phyloP scores from a whole-genome alignment of 37 sponge, comb jelly and placozoan genomes.

The Hexactinellida sp. region DNA sequence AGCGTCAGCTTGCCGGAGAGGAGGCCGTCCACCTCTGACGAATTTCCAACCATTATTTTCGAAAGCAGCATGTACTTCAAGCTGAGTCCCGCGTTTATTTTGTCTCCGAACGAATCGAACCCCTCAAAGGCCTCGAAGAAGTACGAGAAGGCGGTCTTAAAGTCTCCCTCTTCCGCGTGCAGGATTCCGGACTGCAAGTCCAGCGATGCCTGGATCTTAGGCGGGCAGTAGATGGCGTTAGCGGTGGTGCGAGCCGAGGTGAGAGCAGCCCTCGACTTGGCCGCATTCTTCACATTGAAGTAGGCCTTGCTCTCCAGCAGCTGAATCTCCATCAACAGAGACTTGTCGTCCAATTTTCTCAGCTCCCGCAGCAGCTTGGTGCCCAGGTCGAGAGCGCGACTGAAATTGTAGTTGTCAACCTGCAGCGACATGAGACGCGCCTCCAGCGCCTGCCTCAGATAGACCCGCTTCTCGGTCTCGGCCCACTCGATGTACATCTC shows the following conservation, averaged over 20 bases:
- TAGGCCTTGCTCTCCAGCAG: constrained; percentile 86
- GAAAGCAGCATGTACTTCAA: constrained; percentile 98
- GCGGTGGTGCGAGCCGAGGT: constrained; percentile 97
- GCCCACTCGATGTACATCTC: constrained; percentile 93
- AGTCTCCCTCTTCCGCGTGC: constrained; percentile 93
- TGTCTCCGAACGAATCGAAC: constrained; percentile 20
- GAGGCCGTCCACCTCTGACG: constrained; percentile 78
- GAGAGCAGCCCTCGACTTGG: constrained; percentile 75
- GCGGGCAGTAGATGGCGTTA: constrained; percentile 93
- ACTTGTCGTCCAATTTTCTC: constrained; percentile 96
- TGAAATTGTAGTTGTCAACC: constrained; percentile 44
- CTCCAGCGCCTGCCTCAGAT: constrained; percentile 85
- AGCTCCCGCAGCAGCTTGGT: constrained; percentile 63
- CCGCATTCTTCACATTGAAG: constrained; percentile 71
- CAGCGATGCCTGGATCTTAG: constrained; percentile 79
- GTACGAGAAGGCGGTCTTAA: constrained; percentile 92
- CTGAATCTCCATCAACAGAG: constrained; percentile 82
- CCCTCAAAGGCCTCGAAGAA: constrained; percentile 98
- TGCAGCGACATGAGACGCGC: constrained; percentile 55
- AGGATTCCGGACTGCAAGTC: constrained; percentile 89
- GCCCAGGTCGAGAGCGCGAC: constrained; percentile 38
- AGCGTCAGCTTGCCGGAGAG: constrained; percentile 80
- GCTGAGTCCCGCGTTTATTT: constrained; percentile 47
- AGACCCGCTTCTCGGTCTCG: constrained; percentile 68
- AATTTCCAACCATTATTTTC: constrained; percentile 82